phyloP scores from a whole-genome alignment of 2,888 invertebrate genomes.

The Cerastoderma edule region DNA sequence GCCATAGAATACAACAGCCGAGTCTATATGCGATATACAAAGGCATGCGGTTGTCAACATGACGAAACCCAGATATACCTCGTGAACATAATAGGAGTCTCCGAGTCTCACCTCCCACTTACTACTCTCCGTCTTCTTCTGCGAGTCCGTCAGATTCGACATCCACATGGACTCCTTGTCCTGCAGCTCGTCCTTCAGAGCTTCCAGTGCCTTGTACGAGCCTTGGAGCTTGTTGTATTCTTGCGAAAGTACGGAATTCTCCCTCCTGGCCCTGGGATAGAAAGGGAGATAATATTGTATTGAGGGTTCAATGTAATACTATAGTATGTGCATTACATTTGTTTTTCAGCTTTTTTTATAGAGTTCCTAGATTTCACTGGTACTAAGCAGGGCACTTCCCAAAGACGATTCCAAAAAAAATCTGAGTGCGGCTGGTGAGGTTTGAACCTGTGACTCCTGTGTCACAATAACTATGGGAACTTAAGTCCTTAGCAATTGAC shows the following conservation, averaged over 20 bases:
- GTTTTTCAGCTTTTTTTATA: too few species aligned
- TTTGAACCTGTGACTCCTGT: too few species aligned
- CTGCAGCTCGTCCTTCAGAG: slow-evolving; percentile 82
- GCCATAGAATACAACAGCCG: too few species aligned
- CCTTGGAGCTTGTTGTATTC: slow-evolving; percentile 83
- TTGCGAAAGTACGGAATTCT: slow-evolving; percentile 81
- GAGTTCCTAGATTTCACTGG: too few species aligned
- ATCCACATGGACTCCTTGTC: slow-evolving; percentile 78
- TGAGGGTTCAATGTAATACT: too few species aligned
- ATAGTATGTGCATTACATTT: too few species aligned
- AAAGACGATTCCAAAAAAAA: too few species aligned
- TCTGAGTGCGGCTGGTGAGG: too few species aligned
- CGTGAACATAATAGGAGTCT: slow-evolving; percentile 31
- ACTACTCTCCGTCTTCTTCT: slow-evolving; percentile 80
- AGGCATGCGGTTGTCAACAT: slow-evolving; percentile 22
- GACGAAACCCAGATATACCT: slow-evolving; percentile 34
- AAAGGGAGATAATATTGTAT: not conserved
- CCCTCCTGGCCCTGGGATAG: slow-evolving; percentile 79
- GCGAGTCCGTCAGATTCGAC: slow-evolving; percentile 81
- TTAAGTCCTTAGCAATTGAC: too few species aligned
- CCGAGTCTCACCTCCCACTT: slow-evolving; percentile 77
- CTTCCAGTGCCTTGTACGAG: slow-evolving; percentile 81
- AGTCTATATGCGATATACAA: too few species aligned
- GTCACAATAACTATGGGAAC: too few species aligned
- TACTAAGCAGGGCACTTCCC: too few species aligned